phyloP scores from a whole-genome alignment of 2,888 invertebrate genomes.

The Eupithecia centaureata region DNA sequence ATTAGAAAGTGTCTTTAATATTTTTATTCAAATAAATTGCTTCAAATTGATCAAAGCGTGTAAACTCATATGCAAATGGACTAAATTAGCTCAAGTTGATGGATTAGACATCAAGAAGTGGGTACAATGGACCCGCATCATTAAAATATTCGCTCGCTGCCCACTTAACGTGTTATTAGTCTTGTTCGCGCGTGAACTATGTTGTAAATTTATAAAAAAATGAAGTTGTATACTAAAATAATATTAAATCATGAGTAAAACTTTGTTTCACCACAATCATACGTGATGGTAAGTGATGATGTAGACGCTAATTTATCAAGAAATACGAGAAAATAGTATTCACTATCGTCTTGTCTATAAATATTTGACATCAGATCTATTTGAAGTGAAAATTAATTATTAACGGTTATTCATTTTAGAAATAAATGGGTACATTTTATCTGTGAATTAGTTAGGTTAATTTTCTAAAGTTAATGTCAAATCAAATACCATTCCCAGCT shows the following conservation, averaged over 20 bases:
- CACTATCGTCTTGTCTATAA: too few relatives aligned
- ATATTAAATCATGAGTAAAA: not conserved
- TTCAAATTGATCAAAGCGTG: slow-evolving; percentile 18
- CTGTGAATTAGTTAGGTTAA: too few relatives aligned
- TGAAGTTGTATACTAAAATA: not conserved
- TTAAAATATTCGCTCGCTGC: slow-evolving; percentile 50
- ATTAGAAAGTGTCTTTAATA: not conserved
- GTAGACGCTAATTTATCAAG: too few relatives aligned
- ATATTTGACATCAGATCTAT: too few relatives aligned
- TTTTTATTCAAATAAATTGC: not conserved
- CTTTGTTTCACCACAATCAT: not conserved
- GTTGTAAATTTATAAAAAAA: too few relatives aligned
- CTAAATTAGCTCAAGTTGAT: slow-evolving; percentile 74
- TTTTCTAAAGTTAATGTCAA: not conserved
- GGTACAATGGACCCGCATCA: slow-evolving; percentile 74
- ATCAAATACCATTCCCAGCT: slow-evolving; percentile 11
- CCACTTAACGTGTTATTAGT: slow-evolving; percentile 42
- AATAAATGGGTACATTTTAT: too few relatives aligned
- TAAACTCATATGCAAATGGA: slow-evolving; percentile 79
- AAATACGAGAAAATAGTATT: too few relatives aligned
- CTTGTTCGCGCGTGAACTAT: slow-evolving; percentile 19
- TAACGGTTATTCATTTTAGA: too few relatives aligned
- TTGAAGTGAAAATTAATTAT: too few relatives aligned
- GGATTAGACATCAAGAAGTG: slow-evolving; percentile 60
- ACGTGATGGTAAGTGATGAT: too few relatives aligned